phyloP scores from a whole-genome alignment of 2,797 vertebrate species.

The Crax fasciolata region DNA sequence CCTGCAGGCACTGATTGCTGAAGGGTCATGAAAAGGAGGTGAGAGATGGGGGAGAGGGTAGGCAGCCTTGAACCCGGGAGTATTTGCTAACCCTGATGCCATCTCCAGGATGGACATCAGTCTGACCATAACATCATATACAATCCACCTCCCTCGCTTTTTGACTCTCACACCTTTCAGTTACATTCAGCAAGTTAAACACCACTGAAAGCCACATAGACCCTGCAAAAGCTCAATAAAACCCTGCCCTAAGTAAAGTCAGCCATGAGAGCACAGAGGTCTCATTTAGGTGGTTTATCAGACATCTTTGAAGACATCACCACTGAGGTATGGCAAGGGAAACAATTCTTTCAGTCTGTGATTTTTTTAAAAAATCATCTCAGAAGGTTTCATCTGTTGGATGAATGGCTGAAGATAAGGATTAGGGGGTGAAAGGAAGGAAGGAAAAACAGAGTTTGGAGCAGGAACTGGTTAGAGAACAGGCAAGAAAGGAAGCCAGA shows the following conservation, averaged over 20 bases:
- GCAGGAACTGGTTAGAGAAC: accelerated
- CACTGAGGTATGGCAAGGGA: accelerated
- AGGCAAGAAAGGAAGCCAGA: background rate
- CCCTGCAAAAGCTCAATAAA: background rate
- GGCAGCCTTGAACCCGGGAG: background rate
- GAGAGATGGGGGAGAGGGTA: background rate
- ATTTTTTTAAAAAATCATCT: background rate
- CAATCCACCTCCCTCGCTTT: background rate
- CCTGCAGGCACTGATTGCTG: background rate
- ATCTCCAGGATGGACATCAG: background rate
- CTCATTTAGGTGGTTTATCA: background rate
- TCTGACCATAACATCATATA: background rate
- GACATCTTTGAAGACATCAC: background rate
- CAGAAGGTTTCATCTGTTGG: background rate
- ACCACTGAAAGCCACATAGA: accelerated
- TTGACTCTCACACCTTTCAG: background rate
- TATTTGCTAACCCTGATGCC: background rate
- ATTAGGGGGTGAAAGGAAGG: background rate
- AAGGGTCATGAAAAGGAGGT: background rate
- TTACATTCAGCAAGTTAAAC: accelerated
- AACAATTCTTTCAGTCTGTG: background rate
- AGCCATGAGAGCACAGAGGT: background rate
- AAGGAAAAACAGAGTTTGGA: background rate
- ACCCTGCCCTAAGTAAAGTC: background rate
- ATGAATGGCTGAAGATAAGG: background rate